Percentiles rank a stretch among this genome's conserved stretches.
These are phyloP conservation scores for Plumapathes pennacea DNA, from an alignment of 92 coral and sea anemone species.

Conservation along the genomic window DNA sequence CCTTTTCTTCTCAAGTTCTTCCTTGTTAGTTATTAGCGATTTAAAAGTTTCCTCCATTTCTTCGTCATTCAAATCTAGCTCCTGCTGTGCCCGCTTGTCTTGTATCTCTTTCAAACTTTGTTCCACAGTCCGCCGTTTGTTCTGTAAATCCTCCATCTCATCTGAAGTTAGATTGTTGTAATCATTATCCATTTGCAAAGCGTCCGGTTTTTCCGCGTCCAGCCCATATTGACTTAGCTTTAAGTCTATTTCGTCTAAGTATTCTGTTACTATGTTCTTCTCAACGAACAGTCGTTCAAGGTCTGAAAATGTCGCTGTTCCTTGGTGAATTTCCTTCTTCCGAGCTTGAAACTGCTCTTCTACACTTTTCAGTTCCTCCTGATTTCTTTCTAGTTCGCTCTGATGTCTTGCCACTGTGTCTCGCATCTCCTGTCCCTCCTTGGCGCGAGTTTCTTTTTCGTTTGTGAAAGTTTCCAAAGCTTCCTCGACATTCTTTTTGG, in stretches of 20 bases:
- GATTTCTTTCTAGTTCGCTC: background rate
- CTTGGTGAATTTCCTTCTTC: constrained; percentile 1
- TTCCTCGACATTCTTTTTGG: too few relatives aligned
- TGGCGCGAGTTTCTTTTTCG: background rate
- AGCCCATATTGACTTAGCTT: constrained; percentile 22
- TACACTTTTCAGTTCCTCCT: constrained; percentile 1
- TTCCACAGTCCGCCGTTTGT: too few relatives aligned
- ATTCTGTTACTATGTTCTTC: constrained; percentile 53
- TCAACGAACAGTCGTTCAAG: constrained; percentile 40
- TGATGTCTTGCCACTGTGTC: background rate
- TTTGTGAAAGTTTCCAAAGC: too few relatives aligned
- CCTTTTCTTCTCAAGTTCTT: constrained; percentile 36
- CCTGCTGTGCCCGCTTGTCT: constrained; percentile 41
- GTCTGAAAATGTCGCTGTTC: background rate
- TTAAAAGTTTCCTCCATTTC: constrained; percentile 48
- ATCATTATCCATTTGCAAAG: too few relatives aligned
- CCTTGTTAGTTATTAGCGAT: constrained; percentile 28
- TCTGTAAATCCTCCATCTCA: constrained; percentile 6
- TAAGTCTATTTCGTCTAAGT: constrained; percentile 55
- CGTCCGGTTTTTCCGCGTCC: background rate
- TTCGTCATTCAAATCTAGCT: constrained; percentile 56
- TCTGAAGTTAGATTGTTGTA: background rate
- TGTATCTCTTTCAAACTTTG: constrained; percentile 44
- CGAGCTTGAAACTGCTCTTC: constrained; percentile 1
- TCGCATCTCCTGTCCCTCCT: constrained; percentile 6